These are phyloP conservation scores for Dryadula phaetusa DNA, from an alignment of 2,888 invertebrate genomes.

Conservation along the genomic window DNA sequence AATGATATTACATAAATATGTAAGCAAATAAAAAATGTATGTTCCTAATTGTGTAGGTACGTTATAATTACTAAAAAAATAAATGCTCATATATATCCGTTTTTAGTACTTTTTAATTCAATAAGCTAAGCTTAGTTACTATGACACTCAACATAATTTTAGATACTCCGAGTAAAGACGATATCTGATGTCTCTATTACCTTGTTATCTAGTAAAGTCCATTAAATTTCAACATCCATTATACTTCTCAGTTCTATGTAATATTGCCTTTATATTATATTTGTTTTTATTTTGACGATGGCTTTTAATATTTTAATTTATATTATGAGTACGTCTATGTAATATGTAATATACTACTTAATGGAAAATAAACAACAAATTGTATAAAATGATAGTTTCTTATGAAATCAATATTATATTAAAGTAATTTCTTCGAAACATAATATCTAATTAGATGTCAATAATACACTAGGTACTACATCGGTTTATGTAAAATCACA, in stretches of 20 bases:
- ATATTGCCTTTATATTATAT: not conserved
- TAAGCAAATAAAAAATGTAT: too few species aligned
- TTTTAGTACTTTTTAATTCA: too few species aligned
- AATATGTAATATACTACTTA: not conserved
- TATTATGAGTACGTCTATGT: not conserved
- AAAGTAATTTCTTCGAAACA: not conserved
- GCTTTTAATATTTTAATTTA: not conserved
- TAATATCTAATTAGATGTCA: not conserved
- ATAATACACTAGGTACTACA: not conserved
- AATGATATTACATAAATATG: too few species aligned
- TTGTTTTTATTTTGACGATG: not conserved
- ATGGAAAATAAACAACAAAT: not conserved
- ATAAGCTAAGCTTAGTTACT: not conserved
- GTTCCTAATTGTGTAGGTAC: too few species aligned
- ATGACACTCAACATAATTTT: slow-evolving; percentile 4
- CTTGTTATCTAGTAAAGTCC: slow-evolving; percentile 4
- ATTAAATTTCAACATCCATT: slow-evolving; percentile 11
- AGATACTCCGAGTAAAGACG: not conserved
- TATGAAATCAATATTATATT: not conserved
- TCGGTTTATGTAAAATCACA: slow-evolving; percentile 49
- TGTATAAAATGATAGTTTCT: not conserved
- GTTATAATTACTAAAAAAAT: too few species aligned
- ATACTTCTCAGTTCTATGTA: not conserved
- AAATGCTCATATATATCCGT: too few species aligned
- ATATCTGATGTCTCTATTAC: slow-evolving; percentile 7